Evolutionary conservation across 2,888 invertebrate species (phyloP).

Genomic region (Molanna angustata): DNA sequence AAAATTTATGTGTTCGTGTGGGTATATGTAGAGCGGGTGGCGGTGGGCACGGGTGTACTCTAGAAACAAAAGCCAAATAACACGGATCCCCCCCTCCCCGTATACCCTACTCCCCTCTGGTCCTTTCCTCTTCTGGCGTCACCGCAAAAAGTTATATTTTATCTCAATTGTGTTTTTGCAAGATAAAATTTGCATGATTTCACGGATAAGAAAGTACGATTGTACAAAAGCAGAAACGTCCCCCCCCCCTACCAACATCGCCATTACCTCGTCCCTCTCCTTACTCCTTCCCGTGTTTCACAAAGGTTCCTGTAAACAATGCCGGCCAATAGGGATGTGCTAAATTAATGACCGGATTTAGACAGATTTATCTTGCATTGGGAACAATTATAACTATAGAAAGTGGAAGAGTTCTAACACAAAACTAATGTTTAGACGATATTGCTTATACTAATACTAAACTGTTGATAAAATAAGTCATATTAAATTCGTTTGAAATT

Average conservation of each 20-base stretch:
- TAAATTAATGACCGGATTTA: too few relatives aligned
- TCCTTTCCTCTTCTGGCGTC: conserved; percentile 2
- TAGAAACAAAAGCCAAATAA: conserved; percentile 11
- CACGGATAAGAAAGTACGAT: conserved; percentile 26
- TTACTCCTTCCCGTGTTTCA: background rate
- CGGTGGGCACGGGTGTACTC: background rate
- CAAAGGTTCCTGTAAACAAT: conserved; percentile 1
- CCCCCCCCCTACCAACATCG: too few relatives aligned
- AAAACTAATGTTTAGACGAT: too few relatives aligned
- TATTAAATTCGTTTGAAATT: too few relatives aligned
- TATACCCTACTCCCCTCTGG: background rate
- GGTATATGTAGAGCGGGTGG: too few relatives aligned
- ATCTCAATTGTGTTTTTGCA: conserved; percentile 3
- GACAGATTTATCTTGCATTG: too few relatives aligned
- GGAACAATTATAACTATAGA: too few relatives aligned
- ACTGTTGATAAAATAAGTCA: too few relatives aligned
- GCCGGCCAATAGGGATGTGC: background rate
- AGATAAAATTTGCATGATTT: conserved; percentile 23
- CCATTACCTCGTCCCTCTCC: too few relatives aligned
- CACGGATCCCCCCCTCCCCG: background rate
- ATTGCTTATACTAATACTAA: too few relatives aligned
- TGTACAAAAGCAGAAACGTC: conserved; percentile 1
- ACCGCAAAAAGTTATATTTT: conserved; percentile 2
- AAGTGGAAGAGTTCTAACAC: too few relatives aligned
- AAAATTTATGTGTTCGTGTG: conserved; percentile 4